Conservation (phyloP, 2,888 invertebrate genomes). For the Nymphalis urticae region DNA sequence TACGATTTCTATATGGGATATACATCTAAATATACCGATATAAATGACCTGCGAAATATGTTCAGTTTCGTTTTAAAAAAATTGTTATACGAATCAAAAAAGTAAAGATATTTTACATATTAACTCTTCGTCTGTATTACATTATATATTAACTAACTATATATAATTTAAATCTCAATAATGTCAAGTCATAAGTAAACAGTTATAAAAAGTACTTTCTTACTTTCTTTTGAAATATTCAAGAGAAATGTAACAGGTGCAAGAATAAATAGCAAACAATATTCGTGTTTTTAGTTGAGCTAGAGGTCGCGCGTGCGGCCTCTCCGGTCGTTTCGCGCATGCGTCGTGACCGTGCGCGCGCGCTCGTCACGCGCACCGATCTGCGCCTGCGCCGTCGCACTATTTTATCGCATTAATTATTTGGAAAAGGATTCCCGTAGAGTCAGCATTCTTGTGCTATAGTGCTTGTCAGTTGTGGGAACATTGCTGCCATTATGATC, state of each 20-base stretch:
- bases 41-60: too few species aligned
- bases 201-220: neutral
- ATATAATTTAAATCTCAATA: neutral
- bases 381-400: constrained; percentile 67
- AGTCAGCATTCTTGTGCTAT: constrained; percentile 59
- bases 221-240: constrained; percentile 7
- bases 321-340: constrained; percentile 66
- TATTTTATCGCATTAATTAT: constrained; percentile 82
- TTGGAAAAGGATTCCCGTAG: constrained; percentile 76
- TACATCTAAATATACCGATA: too few species aligned
- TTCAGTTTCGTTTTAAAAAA: too few species aligned
- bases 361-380: constrained; percentile 73
- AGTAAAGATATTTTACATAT: too few species aligned
- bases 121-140: too few species aligned
- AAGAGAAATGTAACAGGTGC: constrained; percentile 41
- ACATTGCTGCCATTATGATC: constrained; percentile 39
- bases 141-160: too few species aligned
- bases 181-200: neutral
- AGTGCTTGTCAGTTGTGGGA: constrained; percentile 65
- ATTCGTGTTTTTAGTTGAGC: constrained; percentile 34
- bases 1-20: too few species aligned
- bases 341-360: constrained; percentile 78
- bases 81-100: too few species aligned
- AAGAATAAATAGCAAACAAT: constrained; percentile 24
- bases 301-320: constrained; percentile 73